Evolutionary conservation across 1,140 invertebrate species (phyloP).

Genomic region (Wasmannia auropunctata): DNA sequence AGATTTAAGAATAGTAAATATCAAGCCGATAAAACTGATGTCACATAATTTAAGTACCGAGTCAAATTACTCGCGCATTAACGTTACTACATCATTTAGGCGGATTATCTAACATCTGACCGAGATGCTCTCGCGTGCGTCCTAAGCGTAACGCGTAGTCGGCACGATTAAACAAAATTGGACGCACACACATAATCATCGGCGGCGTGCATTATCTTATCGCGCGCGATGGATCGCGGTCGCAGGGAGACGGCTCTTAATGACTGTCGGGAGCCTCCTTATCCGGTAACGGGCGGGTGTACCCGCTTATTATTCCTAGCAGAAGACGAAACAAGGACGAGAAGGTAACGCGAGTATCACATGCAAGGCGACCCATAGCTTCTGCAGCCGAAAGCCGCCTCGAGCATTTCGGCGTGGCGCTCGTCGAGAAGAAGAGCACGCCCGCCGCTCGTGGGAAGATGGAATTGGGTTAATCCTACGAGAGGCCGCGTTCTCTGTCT

Average conservation of each 20-base stretch:
- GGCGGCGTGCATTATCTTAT: conserved; percentile 39
- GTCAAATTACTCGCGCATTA: conserved; percentile 19
- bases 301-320: conserved; percentile 65
- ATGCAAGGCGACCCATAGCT: conserved; percentile 65
- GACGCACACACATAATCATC: conserved; percentile 24
- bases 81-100: conserved; percentile 3
- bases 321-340: conserved; percentile 68
- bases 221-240: conserved; percentile 17
- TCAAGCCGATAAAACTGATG: not conserved
- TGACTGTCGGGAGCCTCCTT: conserved; percentile 39
- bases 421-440: conserved; percentile 36
- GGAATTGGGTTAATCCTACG: conserved; percentile 69
- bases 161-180: conserved; percentile 26
- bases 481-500: conserved; percentile 20
- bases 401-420: conserved; percentile 50
- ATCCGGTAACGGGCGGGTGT: conserved; percentile 19
- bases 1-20: not conserved
- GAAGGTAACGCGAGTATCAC: conserved; percentile 69
- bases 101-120: conserved; percentile 23
- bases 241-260: conserved; percentile 16
- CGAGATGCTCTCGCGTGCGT: not conserved
- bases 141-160: conserved; percentile 15
- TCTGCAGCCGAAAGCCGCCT: conserved; percentile 59
- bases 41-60: not conserved
- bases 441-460: conserved; percentile 62